A percentile compares a stretch with the other conserved stretches of the same genome.
Conservation (phyloP, 2,888 invertebrate genomes). For the Lagria hirta region DNA sequence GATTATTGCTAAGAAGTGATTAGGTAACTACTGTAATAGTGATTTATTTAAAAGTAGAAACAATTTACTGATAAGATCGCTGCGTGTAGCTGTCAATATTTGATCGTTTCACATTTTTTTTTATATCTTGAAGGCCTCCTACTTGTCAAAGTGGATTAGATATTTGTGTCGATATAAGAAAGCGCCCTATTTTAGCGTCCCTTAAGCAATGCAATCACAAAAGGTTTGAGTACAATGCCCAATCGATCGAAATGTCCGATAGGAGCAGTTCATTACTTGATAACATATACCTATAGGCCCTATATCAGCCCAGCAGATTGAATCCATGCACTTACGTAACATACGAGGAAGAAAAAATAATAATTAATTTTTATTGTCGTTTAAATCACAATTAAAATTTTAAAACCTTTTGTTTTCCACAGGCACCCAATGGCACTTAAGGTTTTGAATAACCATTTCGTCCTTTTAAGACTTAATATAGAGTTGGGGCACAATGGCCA, state of each 20-base stretch:
- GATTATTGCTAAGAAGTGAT: no score
- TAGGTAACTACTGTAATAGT: no score
- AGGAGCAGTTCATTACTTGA: conserved; percentile 52
- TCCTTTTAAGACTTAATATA: conserved; percentile 44
- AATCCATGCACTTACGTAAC: conserved; percentile 19
- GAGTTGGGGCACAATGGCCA: conserved; percentile 41
- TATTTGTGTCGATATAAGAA: conserved; percentile 46
- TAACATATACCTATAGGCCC: conserved; percentile 42
- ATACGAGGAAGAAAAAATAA: conserved; percentile 13
- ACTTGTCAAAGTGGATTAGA: conserved; percentile 39
- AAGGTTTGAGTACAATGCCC: conserved; percentile 49
- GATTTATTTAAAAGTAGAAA: no score
- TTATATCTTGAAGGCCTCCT: no score
- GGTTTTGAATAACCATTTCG: conserved; percentile 42
- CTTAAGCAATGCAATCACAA: conserved; percentile 45
- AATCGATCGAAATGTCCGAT: conserved; percentile 51
- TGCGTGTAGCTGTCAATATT: no score
- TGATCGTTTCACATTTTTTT: no score
- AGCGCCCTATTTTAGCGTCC: conserved; percentile 51
- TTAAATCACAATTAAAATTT: conserved; percentile 29
- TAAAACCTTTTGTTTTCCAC: conserved; percentile 27
- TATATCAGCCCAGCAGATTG: conserved; percentile 11
- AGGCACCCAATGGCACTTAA: conserved; percentile 35
- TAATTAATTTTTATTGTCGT: conserved; percentile 19
- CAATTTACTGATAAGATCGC: no score